A percentile compares a stretch with the other conserved stretches of the same genome.
Conservation (phyloP, 1,140 invertebrate genomes). For the Drosophila truncata region DNA sequence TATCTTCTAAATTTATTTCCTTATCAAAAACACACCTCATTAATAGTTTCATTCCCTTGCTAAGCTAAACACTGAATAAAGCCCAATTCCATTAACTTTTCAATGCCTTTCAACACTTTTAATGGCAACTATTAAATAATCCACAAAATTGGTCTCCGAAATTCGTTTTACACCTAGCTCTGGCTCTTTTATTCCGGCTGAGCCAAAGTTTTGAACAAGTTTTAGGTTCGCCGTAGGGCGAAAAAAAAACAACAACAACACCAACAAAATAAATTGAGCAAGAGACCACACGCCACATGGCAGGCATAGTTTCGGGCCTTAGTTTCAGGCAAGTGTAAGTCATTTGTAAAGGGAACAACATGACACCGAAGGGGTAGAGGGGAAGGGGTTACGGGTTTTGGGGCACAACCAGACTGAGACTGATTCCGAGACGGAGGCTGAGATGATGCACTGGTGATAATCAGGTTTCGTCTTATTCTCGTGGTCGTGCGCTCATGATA, state of each 20-base stretch:
- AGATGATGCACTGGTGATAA: conserved; percentile 83
- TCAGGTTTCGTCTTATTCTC: conserved; percentile 83
- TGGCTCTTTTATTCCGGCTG: not conserved
- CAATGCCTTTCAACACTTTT: conserved; percentile 41
- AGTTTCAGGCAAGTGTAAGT: conserved; percentile 65
- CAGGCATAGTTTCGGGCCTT: conserved; percentile 41
- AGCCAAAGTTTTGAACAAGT: conserved; percentile 46
- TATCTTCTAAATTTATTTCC: not conserved
- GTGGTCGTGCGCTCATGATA: conserved; percentile 82
- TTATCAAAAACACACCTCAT: conserved; percentile 3
- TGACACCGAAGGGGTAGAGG: conserved; percentile 39
- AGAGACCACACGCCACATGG: conserved; percentile 66
- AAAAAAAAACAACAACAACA: conserved; percentile 22
- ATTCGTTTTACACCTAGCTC: conserved; percentile 39
- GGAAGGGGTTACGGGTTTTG: conserved; percentile 25
- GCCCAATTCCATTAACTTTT: conserved; percentile 22
- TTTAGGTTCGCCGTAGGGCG: conserved; percentile 39
- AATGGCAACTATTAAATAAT: conserved; percentile 51
- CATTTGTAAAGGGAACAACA: conserved; percentile 73
- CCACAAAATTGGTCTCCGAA: conserved; percentile 39
- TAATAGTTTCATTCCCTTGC: not conserved
- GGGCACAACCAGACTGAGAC: conserved; percentile 52
- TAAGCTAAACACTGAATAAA: not conserved
- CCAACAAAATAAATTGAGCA: conserved; percentile 36
- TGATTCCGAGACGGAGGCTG: conserved; percentile 58